phyloP scores from a whole-genome alignment of 2,797 vertebrate genomes.

The Sebastes paucispinis region DNA sequence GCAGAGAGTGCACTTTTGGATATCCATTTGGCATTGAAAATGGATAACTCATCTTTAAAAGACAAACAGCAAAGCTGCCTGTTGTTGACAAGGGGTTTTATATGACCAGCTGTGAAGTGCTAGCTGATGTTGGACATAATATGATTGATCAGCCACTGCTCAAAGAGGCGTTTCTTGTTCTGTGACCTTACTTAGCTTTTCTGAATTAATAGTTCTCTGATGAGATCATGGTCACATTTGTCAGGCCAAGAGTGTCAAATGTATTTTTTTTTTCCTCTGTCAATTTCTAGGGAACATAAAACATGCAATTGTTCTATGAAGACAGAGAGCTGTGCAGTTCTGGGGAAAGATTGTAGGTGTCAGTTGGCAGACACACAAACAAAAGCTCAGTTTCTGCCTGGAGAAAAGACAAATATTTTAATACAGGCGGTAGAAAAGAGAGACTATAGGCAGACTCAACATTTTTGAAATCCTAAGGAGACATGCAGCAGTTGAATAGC shows the following conservation, averaged over 20 bases:
- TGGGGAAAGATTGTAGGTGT: conserved; percentile 53
- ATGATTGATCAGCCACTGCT: neutral
- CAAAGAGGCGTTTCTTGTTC: conserved; percentile 32
- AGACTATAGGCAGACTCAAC: neutral
- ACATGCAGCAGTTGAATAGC: neutral
- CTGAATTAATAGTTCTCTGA: conserved; percentile 47
- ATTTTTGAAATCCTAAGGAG: neutral
- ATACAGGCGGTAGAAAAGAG: neutral
- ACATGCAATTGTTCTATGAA: conserved; percentile 38
- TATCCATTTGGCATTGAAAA: conserved; percentile 37
- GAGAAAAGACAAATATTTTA: conserved; percentile 13
- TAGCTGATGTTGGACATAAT: neutral
- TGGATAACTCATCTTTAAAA: conserved; percentile 30
- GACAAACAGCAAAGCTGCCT: conserved; percentile 29
- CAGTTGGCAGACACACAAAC: conserved; percentile 34
- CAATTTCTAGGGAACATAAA: conserved; percentile 29
- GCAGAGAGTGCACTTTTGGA: conserved; percentile 50
- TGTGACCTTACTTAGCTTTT: conserved; percentile 44
- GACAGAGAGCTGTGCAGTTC: conserved; percentile 33
- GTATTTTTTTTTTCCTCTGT: conserved; percentile 8
- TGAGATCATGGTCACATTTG: conserved; percentile 60
- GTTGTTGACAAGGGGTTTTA: conserved; percentile 18
- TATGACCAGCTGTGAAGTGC: neutral
- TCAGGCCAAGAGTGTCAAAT: conserved; percentile 31
- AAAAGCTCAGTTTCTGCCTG: conserved; percentile 36